A percentile compares a stretch with the other conserved stretches of the same genome.
phyloP scores from a whole-genome alignment of 2,797 vertebrate genomes.

The Hipposideros larvatus region DNA sequence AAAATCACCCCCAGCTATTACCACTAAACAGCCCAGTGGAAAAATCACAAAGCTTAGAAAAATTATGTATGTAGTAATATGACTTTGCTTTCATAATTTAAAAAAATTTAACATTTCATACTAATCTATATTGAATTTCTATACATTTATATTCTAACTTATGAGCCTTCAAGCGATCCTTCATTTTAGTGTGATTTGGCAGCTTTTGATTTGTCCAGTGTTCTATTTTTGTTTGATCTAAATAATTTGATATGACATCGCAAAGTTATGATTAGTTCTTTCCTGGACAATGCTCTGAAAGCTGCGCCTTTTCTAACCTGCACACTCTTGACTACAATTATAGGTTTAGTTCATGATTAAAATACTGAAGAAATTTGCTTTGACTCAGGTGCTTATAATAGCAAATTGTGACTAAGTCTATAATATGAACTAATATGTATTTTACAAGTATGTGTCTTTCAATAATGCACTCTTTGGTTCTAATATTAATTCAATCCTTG shows the following conservation, averaged over 20 bases:
- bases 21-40: background rate
- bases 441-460: background rate
- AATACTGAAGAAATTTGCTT: background rate
- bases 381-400: background rate
- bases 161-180: background rate
- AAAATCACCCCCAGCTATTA: background rate
- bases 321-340: background rate
- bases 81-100: background rate
- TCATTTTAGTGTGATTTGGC: background rate
- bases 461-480: background rate
- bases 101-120: background rate
- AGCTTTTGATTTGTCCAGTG: background rate
- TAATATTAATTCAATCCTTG: background rate
- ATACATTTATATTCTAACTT: background rate
- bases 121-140: background rate
- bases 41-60: background rate
- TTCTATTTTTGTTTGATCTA: background rate
- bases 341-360: background rate
- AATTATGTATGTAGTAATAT: background rate
- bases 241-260: background rate
- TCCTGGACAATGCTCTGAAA: background rate
- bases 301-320: background rate
- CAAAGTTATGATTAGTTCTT: background rate
- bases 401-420: background rate
- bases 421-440: background rate